Base-by-base conservation (phyloP, 2,113 vertebrate genomes). In the Tragelaphus imberbis region DNA sequence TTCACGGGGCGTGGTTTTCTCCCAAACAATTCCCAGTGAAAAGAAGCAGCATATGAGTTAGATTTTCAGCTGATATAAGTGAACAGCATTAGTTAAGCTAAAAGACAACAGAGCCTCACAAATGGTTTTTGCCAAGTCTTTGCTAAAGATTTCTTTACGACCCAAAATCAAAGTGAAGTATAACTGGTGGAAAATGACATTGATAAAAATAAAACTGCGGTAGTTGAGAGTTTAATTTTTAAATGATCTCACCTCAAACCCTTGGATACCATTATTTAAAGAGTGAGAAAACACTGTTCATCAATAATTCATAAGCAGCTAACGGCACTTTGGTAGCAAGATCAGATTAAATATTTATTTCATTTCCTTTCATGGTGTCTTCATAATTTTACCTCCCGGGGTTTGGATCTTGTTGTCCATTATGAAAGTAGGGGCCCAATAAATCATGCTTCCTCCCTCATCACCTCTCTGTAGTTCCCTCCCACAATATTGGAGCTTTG, bases 341-440 rank as follows among this genome's bases (percentile, higher is more conserved):
- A 92, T 21, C 7, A 71, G 33, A 97, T 91, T 93, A 93, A 97
- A 96, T 90, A 93, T 92, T 97, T 71, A 94, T 96, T 86, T 80
- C n/a, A 84, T 94, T 93, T 85, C 77, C 36, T 93, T 97, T 86
- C 13, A 88, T n/a, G 12, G 44, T 90, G 21, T 81, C 14, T 19
- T 92, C 28, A 77, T 56, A 91, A 27, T 84, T 97, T 91, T 51
- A 61, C 79, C 51, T 84, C 65, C 33, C 25, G 44, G 44, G 10
- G 7, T 5, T 86, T 56, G n/a, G 6, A 28, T 49, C 11, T 33
- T 88, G 19, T 16, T 44, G 56, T 47, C 2, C 6, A 5, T 89
- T 87, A 87, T 88, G 84, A 55, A 0, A 59, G 36, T 5, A 23
- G 36, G 40, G 27, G 28, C 17, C 68, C 44, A 68, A 63, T 79